Evolutionary conservation across 2,797 vertebrate genomes (phyloP).

Genomic region (Heliangelus exortis): DNA sequence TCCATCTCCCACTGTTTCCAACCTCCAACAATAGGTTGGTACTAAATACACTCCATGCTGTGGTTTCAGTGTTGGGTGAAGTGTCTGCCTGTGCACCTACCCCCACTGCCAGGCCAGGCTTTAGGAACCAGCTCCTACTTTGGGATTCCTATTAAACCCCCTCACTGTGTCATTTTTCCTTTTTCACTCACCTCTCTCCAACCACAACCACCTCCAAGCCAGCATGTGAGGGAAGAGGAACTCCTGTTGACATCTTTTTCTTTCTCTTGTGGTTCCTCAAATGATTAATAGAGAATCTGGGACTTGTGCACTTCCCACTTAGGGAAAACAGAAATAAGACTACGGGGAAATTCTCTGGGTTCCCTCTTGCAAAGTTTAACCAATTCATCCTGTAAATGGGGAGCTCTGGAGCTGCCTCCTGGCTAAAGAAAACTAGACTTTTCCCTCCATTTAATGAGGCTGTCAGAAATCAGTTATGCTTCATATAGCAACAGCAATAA

Average conservation of each 20-base stretch:
- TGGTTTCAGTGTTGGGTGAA: not conserved
- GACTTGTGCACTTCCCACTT: constrained; percentile 11
- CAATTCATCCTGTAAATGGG: not conserved
- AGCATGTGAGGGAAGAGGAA: constrained; percentile 18
- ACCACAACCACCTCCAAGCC: constrained; percentile 1
- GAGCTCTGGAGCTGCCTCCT: not conserved
- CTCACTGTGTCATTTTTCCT: not conserved
- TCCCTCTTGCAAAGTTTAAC: not conserved
- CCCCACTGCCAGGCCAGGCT: not conserved
- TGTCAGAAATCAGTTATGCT: not conserved
- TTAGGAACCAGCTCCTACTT: rapidly evolving
- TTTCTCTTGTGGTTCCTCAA: constrained; percentile 56
- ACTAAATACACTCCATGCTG: not conserved
- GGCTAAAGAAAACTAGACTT: not conserved
- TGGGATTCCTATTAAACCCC: constrained; percentile 16
- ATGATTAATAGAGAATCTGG: constrained; percentile 46
- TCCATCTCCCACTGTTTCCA: not conserved
- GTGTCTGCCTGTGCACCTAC: not conserved
- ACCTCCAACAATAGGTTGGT: not conserved
- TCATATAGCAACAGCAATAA: not conserved
- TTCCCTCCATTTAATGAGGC: not conserved
- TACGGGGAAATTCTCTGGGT: not conserved
- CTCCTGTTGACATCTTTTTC: constrained; percentile 2
- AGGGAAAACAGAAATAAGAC: constrained; percentile 2
- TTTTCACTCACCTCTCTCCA: not conserved